Percentiles rank a stretch among this genome's conserved stretches.
These are phyloP conservation scores for Anas bahamensis DNA, from an alignment of 2,797 vertebrate genomes.

Conservation along the genomic window DNA sequence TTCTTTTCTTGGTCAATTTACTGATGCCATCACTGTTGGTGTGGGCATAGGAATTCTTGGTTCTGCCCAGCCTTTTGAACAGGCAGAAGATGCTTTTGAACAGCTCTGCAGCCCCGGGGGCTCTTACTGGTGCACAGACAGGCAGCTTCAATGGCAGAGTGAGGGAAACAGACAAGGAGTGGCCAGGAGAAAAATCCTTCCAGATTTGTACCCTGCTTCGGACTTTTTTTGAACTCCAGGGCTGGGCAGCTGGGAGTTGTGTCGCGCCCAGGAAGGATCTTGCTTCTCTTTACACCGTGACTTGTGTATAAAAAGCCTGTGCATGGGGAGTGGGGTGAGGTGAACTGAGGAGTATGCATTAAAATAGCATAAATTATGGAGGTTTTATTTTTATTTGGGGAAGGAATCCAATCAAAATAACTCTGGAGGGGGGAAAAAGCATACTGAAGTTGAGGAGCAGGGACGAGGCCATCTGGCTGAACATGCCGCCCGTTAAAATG, in stretches of 20 bases:
- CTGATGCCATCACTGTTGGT: neutral
- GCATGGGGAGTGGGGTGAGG: neutral
- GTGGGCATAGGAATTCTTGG: neutral
- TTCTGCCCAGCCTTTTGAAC: neutral
- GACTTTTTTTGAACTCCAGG: neutral
- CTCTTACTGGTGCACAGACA: neutral
- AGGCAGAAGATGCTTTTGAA: neutral
- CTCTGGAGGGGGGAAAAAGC: neutral
- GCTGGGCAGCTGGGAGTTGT: neutral
- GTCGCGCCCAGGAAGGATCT: neutral
- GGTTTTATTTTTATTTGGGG: neutral
- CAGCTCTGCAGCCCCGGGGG: neutral
- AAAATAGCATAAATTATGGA: neutral
- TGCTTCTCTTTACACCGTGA: neutral
- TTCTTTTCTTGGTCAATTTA: neutral
- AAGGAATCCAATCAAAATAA: slow-evolving; percentile 41
- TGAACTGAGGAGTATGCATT: neutral
- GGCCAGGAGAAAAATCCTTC: neutral
- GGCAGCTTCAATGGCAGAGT: neutral
- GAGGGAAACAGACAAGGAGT: neutral
- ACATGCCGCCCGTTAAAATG: slow-evolving; percentile 55
- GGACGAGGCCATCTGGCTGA: slow-evolving; percentile 62
- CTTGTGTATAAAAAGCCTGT: neutral
- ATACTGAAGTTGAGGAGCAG: slow-evolving; percentile 17
- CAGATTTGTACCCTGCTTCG: neutral